These are phyloP conservation scores for Petrosia ficiformis DNA, from an alignment of 37 sponge, comb jelly and placozoan species.

Conservation along the genomic window DNA sequence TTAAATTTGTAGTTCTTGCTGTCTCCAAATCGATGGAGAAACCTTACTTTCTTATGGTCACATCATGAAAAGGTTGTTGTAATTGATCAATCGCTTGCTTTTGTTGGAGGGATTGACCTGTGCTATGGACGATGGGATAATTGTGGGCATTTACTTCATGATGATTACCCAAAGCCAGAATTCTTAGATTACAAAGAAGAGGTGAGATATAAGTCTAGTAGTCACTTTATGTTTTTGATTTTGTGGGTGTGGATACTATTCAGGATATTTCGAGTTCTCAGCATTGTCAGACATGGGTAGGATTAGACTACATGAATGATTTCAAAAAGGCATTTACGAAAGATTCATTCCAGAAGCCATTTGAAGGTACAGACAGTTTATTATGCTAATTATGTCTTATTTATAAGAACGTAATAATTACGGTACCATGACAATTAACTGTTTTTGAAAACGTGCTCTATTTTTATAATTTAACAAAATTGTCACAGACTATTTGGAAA, in stretches of 20 bases:
- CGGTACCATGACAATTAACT: too few species aligned
- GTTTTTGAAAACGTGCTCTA: too few species aligned
- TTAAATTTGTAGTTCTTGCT: conserved; percentile 34
- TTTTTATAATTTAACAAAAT: neutral
- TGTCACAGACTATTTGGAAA: conserved; percentile 14
- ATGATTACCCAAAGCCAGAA: neutral
- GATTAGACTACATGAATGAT: conserved; percentile 69
- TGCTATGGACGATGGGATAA: conserved; percentile 68
- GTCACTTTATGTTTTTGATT: neutral
- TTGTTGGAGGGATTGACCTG: conserved; percentile 75
- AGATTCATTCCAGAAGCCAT: too few species aligned
- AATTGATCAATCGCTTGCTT: conserved; percentile 62
- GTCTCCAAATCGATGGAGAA: conserved; percentile 37
- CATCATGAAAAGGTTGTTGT: conserved; percentile 73
- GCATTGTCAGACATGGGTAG: conserved; percentile 36
- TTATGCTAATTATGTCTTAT: too few species aligned
- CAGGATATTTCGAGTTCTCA: too few species aligned
- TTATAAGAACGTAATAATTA: too few species aligned
- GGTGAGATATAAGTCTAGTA: neutral
- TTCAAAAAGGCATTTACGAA: conserved; percentile 47
- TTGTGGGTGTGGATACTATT: neutral
- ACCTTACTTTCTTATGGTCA: conserved; percentile 50
- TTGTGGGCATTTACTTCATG: neutral
- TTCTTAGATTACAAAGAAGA: neutral
- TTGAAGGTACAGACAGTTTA: too few species aligned